Conservation (phyloP, 1,140 invertebrate species). For the Drosophila bipectinata region DNA sequence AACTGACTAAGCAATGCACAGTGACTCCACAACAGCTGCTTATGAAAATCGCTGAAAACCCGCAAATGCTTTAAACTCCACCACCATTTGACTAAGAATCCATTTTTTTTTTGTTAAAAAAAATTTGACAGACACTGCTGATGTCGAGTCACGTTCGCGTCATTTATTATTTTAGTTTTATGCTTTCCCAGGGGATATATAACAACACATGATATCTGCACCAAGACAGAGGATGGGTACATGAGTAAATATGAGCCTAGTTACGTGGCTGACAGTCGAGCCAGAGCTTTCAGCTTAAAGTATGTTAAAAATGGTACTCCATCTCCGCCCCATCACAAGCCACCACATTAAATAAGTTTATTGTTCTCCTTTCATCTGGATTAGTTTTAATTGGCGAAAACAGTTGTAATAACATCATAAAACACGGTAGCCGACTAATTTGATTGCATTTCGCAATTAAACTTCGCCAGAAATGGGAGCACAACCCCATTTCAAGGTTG, state of each 20-base stretch:
- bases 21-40: slow-evolving; percentile 14
- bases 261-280: slow-evolving; percentile 28
- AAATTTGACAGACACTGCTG: slow-evolving; percentile 44
- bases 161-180: slow-evolving; percentile 72
- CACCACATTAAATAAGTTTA: slow-evolving; percentile 7
- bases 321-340: neutral
- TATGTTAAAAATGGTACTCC: neutral
- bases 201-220: slow-evolving; percentile 30
- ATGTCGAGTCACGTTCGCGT: slow-evolving; percentile 62
- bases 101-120: slow-evolving; percentile 43
- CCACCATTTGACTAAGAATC: slow-evolving; percentile 19
- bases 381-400: slow-evolving; percentile 48
- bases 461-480: slow-evolving; percentile 33
- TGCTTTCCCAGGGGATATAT: slow-evolving; percentile 52
- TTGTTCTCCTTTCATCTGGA: slow-evolving; percentile 24
- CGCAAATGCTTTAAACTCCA: slow-evolving; percentile 36
- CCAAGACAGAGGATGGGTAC: neutral
- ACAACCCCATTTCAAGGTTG: slow-evolving; percentile 39
- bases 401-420: slow-evolving; percentile 43
- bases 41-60: slow-evolving; percentile 1
- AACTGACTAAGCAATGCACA: slow-evolving; percentile 23
- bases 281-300: slow-evolving; percentile 29
- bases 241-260: slow-evolving; percentile 32
- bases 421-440: slow-evolving; percentile 33
- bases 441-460: slow-evolving; percentile 55